Evolutionary conservation across 2,797 vertebrate species (phyloP), one percentile per base, ranked within the genome.

Genomic region (Rachycentron canadum): DNA sequence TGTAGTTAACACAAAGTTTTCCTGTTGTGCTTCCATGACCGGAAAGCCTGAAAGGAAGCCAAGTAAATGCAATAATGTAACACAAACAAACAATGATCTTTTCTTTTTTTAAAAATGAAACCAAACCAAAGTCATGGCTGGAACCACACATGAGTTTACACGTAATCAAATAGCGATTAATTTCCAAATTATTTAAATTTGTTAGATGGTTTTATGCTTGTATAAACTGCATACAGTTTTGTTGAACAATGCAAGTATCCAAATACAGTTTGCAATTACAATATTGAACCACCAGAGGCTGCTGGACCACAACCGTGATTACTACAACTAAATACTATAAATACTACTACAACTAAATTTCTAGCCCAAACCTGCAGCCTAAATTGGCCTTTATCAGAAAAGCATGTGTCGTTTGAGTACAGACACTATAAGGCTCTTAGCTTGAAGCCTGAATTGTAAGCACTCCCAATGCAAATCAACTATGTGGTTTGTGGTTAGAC

Each of bases 371-470:
- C 28, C 28, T 49, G 5, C 62, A 50, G 8, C 23, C 30, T 36
- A 3, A 40, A 38, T 3, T 21, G 1, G 25, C 16, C 47, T 53
- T 17, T 0, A 56, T 53, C 47, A 49, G 13, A 11, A n/a, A 81
- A 50, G 3, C 21, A 23, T 13, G 53, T 76, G 36, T 52, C 55
- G 28, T 30, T 52, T 78, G n/a, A 45, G 52, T 28, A 8, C n/a
- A 36, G 38, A 43, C 38, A 43, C 49, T 32, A 28, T 59, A 60
- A 83, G 53, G 45, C 17, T 52, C 60, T 79, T 57, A 58, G 4
- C 38, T 57, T 88, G 77, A 87, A 47, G 43, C 71, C 74, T 74
- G 62, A 12, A 12, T 10, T 52, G 23, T 52, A 23, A 52, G 12
- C 30, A 49, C 30, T 26, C 40, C 5, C 7, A 12, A 43, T 49